Conservation (phyloP, 2,113 vertebrate species). For the Odontophorus gujanensis region DNA sequence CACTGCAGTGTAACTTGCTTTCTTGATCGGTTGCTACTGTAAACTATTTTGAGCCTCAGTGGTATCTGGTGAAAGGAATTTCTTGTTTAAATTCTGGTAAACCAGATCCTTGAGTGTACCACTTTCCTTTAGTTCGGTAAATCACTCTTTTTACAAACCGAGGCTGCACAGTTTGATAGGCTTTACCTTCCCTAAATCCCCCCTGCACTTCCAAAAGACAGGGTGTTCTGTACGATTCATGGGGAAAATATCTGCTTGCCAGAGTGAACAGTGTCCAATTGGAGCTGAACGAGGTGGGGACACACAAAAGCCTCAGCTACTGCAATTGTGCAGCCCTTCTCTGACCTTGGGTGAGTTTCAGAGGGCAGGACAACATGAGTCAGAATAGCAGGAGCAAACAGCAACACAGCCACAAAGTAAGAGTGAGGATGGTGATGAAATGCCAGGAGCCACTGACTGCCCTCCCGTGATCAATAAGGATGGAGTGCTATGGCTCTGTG, state of each 20-base stretch:
- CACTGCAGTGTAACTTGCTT: not conserved
- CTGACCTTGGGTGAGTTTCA: not conserved
- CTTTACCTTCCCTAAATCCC: not conserved
- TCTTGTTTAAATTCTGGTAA: not conserved
- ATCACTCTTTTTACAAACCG: not conserved
- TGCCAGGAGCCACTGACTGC: accelerated
- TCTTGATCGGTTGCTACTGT: not conserved
- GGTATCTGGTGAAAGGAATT: not conserved
- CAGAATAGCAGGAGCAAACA: not conserved
- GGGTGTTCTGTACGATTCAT: not conserved
- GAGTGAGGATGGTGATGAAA: not conserved
- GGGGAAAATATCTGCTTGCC: not conserved
- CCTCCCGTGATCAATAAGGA: not conserved
- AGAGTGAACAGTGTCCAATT: not conserved
- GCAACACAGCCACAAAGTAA: not conserved
- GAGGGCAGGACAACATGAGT: not conserved
- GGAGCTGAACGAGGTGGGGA: not conserved
- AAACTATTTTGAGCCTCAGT: not conserved
- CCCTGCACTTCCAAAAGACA: not conserved
- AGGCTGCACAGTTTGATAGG: not conserved
- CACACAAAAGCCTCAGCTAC: not conserved
- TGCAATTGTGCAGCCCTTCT: not conserved
- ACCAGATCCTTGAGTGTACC: not conserved
- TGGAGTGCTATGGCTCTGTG: not conserved
- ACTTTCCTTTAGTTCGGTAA: not conserved